Base-by-base conservation (phyloP, 2,888 invertebrate species). In the Pterostichus niger region DNA sequence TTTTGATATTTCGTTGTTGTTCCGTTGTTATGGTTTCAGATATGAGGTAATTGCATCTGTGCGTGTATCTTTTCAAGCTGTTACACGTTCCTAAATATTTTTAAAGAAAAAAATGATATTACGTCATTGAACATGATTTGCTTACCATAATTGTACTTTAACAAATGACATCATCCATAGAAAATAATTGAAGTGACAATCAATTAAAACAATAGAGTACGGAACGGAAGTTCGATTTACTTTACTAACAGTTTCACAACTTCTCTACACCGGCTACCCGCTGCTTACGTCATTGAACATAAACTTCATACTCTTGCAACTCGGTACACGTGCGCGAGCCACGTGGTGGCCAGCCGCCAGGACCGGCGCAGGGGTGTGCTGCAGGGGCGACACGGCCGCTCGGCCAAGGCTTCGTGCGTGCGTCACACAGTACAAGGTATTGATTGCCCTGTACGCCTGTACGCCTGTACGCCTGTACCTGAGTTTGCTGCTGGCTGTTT, bases 371-470 rank as follows among this genome's bases (percentile, higher is more conserved):
- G 33, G 49, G 52, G 33, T 52, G 75, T n/a, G 75, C 52, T 10
- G 24, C n/a, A 17, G 31, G 35, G 33, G 33, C 64, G 35, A n/a
- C 33, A 64, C 64, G 64, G 44, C 35, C 68, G 68, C 44, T 17
- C 75, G 75, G 75, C 75, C 75, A 75, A 75, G 75, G 75, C 75
- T 75, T 75, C 52, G 52, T 75, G 75, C 75, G 75, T 75, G 75
- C 75, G 75, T 75, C 75, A 75, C 75, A 44, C 31, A 75, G 75
- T 49, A 13, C 17, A 75, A 52, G 52, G 75, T 75, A 52, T 49
- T 75, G 75, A 52, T 75, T 75, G 49, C 24, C 75, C 75, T 75
- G 49, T 75, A 24, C 24, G 24, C 75, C 75, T 75, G 31, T 75
- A 75, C 75, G n/a, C 75, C 75, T 75, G 49, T 75, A 24, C 24